Conservation (phyloP, 2,113 vertebrate genomes). For the Siniperca knerii region DNA sequence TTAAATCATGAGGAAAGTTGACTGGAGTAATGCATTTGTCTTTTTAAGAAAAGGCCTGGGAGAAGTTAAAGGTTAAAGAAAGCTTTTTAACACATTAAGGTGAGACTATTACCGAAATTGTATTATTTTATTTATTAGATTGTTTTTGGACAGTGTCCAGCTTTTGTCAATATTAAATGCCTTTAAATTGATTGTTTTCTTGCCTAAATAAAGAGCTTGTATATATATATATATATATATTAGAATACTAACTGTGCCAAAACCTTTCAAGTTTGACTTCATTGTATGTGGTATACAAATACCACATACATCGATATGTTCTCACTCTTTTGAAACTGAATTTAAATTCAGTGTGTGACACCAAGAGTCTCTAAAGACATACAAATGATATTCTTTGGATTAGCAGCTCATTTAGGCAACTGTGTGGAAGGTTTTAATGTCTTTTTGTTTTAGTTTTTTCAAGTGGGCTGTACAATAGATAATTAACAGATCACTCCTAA, state of each 20-base stretch:
- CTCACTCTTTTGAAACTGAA: neutral
- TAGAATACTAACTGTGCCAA: neutral
- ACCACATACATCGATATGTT: neutral
- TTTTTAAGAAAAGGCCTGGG: conserved; percentile 15
- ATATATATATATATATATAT: too few species aligned
- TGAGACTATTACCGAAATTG: neutral
- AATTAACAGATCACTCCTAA: conserved; percentile 27
- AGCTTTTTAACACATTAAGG: conserved; percentile 5
- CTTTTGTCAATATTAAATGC: neutral
- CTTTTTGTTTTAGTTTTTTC: neutral
- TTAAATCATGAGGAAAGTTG: conserved; percentile 7
- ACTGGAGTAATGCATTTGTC: conserved; percentile 9
- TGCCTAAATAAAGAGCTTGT: conserved; percentile 2
- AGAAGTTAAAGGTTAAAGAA: neutral
- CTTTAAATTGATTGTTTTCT: conserved; percentile 16
- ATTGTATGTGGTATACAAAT: neutral
- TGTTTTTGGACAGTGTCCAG: neutral
- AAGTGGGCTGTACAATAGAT: neutral
- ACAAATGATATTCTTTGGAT: conserved; percentile 15
- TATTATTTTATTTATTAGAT: neutral
- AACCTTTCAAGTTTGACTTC: neutral
- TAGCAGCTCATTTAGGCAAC: neutral
- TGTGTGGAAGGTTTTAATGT: neutral
- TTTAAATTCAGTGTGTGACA: neutral
- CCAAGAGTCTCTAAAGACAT: neutral